A percentile compares a stretch with the other conserved stretches of the same genome.
Conservation (phyloP, 2,113 vertebrate genomes). For the Heteronetta atricapilla region DNA sequence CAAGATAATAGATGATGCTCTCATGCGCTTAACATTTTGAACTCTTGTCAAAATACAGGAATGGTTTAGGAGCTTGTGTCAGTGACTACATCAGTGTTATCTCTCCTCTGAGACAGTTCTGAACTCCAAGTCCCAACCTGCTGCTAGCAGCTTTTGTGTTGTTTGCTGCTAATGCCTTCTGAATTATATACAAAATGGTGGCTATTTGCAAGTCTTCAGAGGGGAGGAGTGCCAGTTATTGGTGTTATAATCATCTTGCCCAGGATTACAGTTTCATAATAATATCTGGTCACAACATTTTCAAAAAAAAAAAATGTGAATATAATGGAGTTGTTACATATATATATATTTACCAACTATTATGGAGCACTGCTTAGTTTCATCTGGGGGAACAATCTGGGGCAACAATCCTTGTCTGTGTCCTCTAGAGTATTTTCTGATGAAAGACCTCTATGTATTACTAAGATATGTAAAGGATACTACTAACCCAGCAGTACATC, state of each 20-base stretch:
- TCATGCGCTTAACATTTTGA: neutral
- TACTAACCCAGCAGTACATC: neutral
- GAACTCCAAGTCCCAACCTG: neutral
- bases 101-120: neutral
- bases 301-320: neutral
- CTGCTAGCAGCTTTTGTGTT: neutral
- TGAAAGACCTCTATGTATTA: too few relatives aligned
- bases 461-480: neutral
- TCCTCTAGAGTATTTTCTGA: neutral
- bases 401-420: neutral
- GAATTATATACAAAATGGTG: accelerated
- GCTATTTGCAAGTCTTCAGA: neutral
- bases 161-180: neutral
- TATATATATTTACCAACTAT: neutral
- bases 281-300: neutral
- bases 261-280: neutral
- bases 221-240: neutral
- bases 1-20: neutral
- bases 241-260: neutral
- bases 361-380: neutral
- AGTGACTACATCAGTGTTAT: neutral
- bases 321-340: neutral
- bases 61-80: neutral
- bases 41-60: neutral
- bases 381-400: neutral